These are phyloP conservation scores for Ceratosolen fusciceps DNA, from an alignment of 1,140 invertebrate genomes.

Conservation along the genomic window DNA sequence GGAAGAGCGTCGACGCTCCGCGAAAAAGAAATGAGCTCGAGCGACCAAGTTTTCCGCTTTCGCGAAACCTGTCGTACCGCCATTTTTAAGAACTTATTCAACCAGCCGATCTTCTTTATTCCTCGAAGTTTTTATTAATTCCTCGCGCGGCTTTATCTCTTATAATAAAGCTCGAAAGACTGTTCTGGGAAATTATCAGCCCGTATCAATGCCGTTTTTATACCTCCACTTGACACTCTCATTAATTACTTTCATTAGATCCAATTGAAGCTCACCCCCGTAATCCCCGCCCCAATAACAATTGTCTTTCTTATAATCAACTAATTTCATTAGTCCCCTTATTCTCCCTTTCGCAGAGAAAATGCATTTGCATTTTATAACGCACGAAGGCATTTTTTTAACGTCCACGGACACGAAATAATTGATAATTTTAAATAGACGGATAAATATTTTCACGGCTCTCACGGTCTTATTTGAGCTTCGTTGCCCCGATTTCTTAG, in stretches of 20 bases:
- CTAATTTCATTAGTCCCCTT: too few relatives aligned
- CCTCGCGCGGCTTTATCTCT: neutral
- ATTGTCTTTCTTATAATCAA: too few relatives aligned
- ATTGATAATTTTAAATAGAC: too few relatives aligned
- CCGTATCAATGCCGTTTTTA: neutral
- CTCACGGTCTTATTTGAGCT: too few relatives aligned
- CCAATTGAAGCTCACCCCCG: too few relatives aligned
- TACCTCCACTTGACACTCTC: neutral
- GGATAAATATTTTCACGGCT: too few relatives aligned
- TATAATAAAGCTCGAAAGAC: neutral
- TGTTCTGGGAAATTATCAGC: neutral
- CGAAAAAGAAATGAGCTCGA: neutral
- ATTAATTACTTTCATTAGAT: neutral
- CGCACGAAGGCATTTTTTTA: too few relatives aligned
- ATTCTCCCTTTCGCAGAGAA: too few relatives aligned
- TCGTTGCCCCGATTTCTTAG: too few relatives aligned
- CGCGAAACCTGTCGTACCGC: neutral
- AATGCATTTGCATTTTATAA: too few relatives aligned
- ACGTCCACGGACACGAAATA: too few relatives aligned
- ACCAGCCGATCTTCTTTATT: neutral
- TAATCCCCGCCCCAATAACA: too few relatives aligned
- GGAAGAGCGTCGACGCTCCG: neutral
- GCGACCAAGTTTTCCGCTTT: conserved; percentile 6
- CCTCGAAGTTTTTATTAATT: neutral
- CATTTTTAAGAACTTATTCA: neutral